Conservation (phyloP, 1,140 invertebrate species). For the Homalodisca vitripennis region DNA sequence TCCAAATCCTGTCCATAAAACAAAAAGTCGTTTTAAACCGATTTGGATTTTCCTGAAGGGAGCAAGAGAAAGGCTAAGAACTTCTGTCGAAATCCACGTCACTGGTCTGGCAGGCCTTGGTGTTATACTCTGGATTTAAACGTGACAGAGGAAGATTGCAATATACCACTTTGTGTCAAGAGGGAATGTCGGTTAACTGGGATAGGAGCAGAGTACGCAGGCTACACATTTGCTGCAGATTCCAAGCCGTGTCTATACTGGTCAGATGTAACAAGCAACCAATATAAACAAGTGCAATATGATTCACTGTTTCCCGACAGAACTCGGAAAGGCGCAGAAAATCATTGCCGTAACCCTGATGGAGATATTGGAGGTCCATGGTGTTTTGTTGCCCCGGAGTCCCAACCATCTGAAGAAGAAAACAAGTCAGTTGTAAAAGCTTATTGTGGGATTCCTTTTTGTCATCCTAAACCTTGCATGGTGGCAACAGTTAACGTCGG, state of each 20-base stretch:
- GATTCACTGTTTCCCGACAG: conserved; percentile 15
- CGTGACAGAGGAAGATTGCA: conserved; percentile 10
- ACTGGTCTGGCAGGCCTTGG: neutral
- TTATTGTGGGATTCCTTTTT: conserved; percentile 16
- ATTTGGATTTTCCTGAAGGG: conserved; percentile 17
- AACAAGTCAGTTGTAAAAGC: neutral
- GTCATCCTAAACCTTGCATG: conserved; percentile 14
- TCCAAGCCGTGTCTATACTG: conserved; percentile 8
- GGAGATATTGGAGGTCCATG: neutral
- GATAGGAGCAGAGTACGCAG: conserved; percentile 1
- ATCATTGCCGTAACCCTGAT: conserved; percentile 5
- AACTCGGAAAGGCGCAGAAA: neutral
- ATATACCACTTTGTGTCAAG: neutral
- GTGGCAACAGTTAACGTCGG: neutral
- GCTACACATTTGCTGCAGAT: neutral
- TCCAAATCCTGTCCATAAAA: conserved; percentile 10
- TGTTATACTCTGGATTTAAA: conserved; percentile 20
- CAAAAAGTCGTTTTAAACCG: neutral
- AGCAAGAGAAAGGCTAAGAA: conserved; percentile 4
- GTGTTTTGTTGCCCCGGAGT: neutral
- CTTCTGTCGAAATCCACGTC: conserved; percentile 14
- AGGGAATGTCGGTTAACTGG: conserved; percentile 14
- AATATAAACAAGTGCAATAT: neutral
- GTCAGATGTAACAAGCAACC: neutral
- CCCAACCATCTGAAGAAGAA: neutral